Evolutionary conservation across 1,140 invertebrate species (phyloP).

Genomic region (Ptiloglossa arizonensis): DNA sequence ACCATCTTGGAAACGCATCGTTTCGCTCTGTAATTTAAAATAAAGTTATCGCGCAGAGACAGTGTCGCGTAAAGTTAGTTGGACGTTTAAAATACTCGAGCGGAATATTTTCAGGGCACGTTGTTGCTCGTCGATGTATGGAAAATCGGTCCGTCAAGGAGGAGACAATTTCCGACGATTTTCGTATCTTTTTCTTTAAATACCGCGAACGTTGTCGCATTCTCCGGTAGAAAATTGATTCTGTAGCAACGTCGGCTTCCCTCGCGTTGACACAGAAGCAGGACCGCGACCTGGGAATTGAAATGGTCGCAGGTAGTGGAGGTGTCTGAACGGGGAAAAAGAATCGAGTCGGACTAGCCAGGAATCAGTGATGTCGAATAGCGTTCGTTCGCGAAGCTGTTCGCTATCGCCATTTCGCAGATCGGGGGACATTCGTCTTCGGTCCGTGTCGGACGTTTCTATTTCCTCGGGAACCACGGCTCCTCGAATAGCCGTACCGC

Average conservation of each 20-base stretch:
- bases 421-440: constrained; percentile 23
- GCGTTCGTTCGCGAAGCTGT: neutral
- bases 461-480: neutral
- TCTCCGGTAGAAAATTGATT: constrained; percentile 4
- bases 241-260: constrained; percentile 1
- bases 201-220: neutral
- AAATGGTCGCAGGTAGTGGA: constrained; percentile 35
- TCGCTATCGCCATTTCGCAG: constrained; percentile 12
- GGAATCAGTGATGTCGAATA: constrained; percentile 34
- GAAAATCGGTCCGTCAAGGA: too few species aligned
- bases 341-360: constrained; percentile 35
- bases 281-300: constrained; percentile 49
- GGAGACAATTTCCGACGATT: too few species aligned
- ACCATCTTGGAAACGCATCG: too few species aligned
- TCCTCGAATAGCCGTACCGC: neutral
- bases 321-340: constrained; percentile 14
- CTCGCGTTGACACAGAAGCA: constrained; percentile 18
- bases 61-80: too few species aligned
- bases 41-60: too few species aligned
- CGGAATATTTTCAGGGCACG: too few species aligned
- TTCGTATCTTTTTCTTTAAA: neutral
- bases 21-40: too few species aligned
- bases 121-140: too few species aligned
- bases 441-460: constrained; percentile 10
- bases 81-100: too few species aligned